These are phyloP conservation scores for Anneissia japonica DNA, from an alignment of 35 echinoderm and acorn worm genomes.

Conservation along the genomic window DNA sequence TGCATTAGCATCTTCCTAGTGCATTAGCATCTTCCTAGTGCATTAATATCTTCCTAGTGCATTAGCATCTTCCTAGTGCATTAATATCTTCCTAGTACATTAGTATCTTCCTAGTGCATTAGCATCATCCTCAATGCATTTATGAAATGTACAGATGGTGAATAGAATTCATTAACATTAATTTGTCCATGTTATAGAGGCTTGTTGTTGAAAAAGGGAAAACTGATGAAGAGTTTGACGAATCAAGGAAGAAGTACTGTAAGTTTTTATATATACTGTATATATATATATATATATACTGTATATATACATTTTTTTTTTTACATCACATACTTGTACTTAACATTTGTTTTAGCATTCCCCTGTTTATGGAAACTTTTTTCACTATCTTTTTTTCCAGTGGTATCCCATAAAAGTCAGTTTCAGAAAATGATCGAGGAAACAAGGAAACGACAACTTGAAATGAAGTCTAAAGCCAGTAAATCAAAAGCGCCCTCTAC, in stretches of 20 bases:
- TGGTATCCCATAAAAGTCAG: slow-evolving; percentile 58
- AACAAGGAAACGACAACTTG: neutral
- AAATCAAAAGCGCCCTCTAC: neutral
- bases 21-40: no score
- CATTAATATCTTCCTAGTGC: neutral
- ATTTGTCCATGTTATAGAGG: neutral
- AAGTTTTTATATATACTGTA: no score
- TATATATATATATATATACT: no score
- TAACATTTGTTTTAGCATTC: neutral
- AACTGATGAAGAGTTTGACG: slow-evolving; percentile 65
- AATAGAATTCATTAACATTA: neutral
- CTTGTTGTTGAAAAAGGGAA: slow-evolving; percentile 43
- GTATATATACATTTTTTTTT: no score
- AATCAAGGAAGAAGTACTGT: slow-evolving; percentile 77
- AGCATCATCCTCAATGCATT: neutral
- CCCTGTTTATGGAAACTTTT: neutral
- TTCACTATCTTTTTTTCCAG: neutral
- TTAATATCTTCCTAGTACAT: neutral
- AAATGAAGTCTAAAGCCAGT: neutral
- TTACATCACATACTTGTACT: neutral
- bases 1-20: no score
- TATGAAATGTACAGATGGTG: neutral
- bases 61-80: neutral
- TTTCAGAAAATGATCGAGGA: slow-evolving; percentile 59
- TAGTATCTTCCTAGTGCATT: neutral